phyloP scores from a whole-genome alignment of 1,140 invertebrate species.

The Uloborus diversus region DNA sequence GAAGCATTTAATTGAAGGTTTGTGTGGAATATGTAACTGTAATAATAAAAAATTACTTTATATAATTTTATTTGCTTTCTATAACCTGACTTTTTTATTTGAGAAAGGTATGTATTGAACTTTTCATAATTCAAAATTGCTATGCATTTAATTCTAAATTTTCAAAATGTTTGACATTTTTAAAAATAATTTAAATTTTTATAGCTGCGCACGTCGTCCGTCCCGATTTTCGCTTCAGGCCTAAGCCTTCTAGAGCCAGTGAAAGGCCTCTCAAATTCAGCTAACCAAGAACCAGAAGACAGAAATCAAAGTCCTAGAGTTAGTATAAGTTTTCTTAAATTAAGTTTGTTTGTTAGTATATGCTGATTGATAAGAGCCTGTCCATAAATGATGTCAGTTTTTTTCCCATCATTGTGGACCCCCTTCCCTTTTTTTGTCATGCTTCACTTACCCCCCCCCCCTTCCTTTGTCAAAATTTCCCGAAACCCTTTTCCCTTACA shows the following conservation, averaged over 20 bases:
- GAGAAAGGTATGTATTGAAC: conserved; percentile 47
- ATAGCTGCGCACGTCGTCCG: conserved; percentile 56
- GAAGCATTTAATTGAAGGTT: no score
- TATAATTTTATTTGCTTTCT: conserved; percentile 15
- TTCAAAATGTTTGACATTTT: background rate
- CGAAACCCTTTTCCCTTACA: no score
- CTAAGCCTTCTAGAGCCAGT: conserved; percentile 55
- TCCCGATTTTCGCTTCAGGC: conserved; percentile 57
- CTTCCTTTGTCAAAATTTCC: no score
- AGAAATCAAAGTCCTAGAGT: conserved; percentile 30
- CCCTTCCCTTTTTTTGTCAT: no score
- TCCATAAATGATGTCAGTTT: no score
- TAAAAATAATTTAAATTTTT: background rate
- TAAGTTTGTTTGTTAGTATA: background rate
- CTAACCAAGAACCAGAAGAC: conserved; percentile 31
- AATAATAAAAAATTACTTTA: background rate
- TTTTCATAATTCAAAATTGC: background rate
- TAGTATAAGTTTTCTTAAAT: conserved; percentile 1
- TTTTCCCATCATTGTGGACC: no score
- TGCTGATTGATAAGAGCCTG: no score
- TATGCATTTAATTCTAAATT: background rate
- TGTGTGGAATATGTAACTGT: no score
- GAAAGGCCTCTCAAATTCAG: conserved; percentile 41
- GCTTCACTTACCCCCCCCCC: no score
- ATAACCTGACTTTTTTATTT: conserved; percentile 56